These are phyloP conservation scores for Semnopithecus entellus DNA, from an alignment of 2,113 vertebrate genomes.

Conservation along the genomic window DNA sequence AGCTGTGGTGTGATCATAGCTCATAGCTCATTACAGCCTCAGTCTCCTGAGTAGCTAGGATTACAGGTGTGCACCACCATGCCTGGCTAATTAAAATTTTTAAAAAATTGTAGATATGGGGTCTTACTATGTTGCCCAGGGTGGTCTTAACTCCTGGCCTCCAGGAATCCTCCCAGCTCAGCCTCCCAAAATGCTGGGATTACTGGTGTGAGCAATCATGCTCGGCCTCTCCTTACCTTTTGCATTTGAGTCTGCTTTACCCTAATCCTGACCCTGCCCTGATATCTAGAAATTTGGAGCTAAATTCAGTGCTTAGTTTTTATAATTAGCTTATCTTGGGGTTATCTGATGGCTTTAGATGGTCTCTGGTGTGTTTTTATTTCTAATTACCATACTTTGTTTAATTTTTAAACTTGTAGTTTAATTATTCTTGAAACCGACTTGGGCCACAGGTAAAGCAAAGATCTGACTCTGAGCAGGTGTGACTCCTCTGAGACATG, in stretches of 20 bases:
- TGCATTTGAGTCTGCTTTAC: background rate
- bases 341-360: background rate
- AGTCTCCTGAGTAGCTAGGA: too few species aligned
- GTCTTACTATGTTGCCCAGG: too few species aligned
- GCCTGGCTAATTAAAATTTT: too few species aligned
- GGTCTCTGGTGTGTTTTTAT: constrained; percentile 18
- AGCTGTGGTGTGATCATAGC: too few species aligned
- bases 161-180: too few species aligned
- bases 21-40: too few species aligned
- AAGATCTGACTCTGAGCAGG: background rate
- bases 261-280: background rate
- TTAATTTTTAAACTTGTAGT: background rate
- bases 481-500: background rate
- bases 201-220: too few species aligned
- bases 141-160: too few species aligned
- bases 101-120: too few species aligned
- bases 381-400: background rate
- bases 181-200: too few species aligned
- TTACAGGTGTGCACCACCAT: too few species aligned
- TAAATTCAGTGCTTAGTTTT: background rate
- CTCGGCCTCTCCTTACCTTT: background rate
- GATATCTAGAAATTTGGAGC: background rate
- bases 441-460: background rate
- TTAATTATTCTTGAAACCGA: background rate
- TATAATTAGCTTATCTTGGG: background rate